These are phyloP conservation scores for Standfussiana lucernea DNA, from an alignment of 2,888 invertebrate genomes.

Conservation along the genomic window DNA sequence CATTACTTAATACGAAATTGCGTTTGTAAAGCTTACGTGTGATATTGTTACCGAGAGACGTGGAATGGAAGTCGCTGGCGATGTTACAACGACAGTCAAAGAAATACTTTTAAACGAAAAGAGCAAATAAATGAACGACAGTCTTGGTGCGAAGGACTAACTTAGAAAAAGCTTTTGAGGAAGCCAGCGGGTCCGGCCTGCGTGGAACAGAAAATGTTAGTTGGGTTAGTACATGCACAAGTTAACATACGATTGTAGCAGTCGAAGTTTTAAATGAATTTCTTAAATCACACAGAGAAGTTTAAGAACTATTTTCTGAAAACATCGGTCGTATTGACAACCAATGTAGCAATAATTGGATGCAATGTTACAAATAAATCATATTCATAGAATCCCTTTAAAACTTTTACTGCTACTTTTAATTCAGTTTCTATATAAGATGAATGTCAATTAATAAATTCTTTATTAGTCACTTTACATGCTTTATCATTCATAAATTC, in stretches of 20 bases:
- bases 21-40: conserved; percentile 82
- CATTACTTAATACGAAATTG: conserved; percentile 82
- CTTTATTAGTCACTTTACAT: conserved; percentile 27
- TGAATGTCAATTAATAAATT: neutral
- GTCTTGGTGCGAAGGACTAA: conserved; percentile 90
- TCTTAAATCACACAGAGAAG: neutral
- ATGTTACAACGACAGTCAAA: conserved; percentile 82
- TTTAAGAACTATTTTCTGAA: neutral
- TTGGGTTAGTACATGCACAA: conserved; percentile 70
- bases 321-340: neutral
- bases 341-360: neutral
- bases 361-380: neutral
- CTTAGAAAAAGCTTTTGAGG: conserved; percentile 98
- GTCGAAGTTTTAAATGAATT: neutral
- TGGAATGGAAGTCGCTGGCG: conserved; percentile 83
- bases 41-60: conserved; percentile 79
- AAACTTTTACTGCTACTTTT: conserved; percentile 1
- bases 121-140: conserved; percentile 88
- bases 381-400: neutral
- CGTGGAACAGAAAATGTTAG: conserved; percentile 81
- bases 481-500: neutral
- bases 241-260: conserved; percentile 14
- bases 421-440: neutral
- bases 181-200: conserved; percentile 98
- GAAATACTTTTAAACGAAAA: conserved; percentile 80